phyloP scores from a whole-genome alignment of 2,888 invertebrate species.

The Pomacea canaliculata region DNA sequence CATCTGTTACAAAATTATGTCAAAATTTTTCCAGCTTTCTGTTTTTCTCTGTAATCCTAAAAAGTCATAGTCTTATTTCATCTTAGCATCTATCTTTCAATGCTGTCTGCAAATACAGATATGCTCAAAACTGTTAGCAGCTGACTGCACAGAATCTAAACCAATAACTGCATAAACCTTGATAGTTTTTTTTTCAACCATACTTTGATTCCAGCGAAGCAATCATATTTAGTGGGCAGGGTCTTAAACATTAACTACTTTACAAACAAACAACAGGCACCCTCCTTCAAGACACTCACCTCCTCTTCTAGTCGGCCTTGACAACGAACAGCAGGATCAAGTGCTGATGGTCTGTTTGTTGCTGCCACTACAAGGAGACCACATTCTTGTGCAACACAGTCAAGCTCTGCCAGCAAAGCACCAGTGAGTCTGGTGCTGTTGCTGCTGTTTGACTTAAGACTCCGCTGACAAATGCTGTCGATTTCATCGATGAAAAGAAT shows the following conservation, averaged over 20 bases:
- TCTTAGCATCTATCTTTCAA: not conserved
- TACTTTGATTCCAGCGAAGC: too few relatives aligned
- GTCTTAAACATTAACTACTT: too few relatives aligned
- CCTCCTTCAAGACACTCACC: conserved; percentile 58
- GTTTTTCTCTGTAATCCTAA: too few relatives aligned
- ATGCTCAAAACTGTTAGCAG: not conserved
- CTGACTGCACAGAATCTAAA: too few relatives aligned
- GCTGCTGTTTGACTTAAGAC: conserved; percentile 40
- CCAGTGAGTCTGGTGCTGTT: conserved; percentile 70
- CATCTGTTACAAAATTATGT: too few relatives aligned
- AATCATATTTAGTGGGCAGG: too few relatives aligned
- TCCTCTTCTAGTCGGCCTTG: conserved; percentile 75
- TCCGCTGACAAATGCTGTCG: conserved; percentile 62
- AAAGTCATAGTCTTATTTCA: too few relatives aligned
- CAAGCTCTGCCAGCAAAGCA: conserved; percentile 72
- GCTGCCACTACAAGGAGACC: conserved; percentile 74
- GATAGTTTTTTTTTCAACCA: too few relatives aligned
- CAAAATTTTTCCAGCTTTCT: too few relatives aligned
- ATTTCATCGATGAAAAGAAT: conserved; percentile 71
- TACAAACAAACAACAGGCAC: too few relatives aligned
- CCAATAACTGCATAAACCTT: too few relatives aligned
- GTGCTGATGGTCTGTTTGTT: conserved; percentile 71
- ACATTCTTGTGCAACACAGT: conserved; percentile 66
- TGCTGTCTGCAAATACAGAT: not conserved
- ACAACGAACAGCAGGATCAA: conserved; percentile 72